These are phyloP conservation scores for Drosophila prolongata DNA, from an alignment of 2,888 invertebrate species.

Conservation along the genomic window DNA sequence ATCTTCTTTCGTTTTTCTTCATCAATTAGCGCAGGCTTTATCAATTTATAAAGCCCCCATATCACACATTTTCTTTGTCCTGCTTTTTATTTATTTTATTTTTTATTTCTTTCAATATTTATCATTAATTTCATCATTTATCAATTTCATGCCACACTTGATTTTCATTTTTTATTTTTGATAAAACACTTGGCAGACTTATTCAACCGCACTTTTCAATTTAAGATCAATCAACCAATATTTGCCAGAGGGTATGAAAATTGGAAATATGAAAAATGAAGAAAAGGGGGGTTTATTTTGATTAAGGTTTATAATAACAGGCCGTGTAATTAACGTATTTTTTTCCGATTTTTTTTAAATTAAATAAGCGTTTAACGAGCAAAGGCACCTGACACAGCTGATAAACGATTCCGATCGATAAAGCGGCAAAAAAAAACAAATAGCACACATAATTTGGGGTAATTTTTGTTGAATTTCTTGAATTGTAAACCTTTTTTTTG, in stretches of 20 bases:
- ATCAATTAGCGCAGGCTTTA: conserved; percentile 11
- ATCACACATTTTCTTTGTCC: not conserved
- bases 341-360: conserved; percentile 47
- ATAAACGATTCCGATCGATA: conserved; percentile 63
- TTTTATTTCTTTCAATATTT: conserved; percentile 10
- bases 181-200: conserved; percentile 23
- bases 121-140: conserved; percentile 33
- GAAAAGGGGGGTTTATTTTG: conserved; percentile 28
- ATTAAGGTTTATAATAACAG: conserved; percentile 54
- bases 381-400: conserved; percentile 65
- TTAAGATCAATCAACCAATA: conserved; percentile 60
- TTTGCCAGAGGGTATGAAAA: conserved; percentile 24
- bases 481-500: conserved; percentile 52
- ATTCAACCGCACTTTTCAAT: conserved; percentile 69
- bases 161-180: conserved; percentile 12
- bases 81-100: not conserved
- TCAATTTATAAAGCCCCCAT: conserved; percentile 1
- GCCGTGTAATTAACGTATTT: conserved; percentile 52
- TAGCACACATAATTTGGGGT: conserved; percentile 16
- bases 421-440: conserved; percentile 2
- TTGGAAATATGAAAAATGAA: not conserved
- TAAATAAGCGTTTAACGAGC: conserved; percentile 68
- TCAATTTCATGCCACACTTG: conserved; percentile 40
- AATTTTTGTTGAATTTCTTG: conserved; percentile 25
- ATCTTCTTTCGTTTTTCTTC: not conserved